Conservation (phyloP, 1,140 invertebrate species). For the Epicauta chinensis region DNA sequence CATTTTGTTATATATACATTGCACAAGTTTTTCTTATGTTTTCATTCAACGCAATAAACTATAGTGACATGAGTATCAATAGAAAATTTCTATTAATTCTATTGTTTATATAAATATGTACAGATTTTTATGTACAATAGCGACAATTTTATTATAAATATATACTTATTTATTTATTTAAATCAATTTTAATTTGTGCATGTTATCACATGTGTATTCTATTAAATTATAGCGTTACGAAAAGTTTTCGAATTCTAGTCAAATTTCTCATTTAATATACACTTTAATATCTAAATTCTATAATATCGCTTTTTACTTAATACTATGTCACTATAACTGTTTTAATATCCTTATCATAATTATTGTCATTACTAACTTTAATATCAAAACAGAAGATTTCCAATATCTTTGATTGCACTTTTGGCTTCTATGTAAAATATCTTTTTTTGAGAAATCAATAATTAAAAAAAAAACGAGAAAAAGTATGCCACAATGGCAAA, state of each 20-base stretch:
- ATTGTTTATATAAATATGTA: neutral
- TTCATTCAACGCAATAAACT: constrained; percentile 3
- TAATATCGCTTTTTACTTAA: neutral
- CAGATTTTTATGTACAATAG: constrained; percentile 9
- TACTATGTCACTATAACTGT: constrained; percentile 15
- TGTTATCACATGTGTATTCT: constrained; percentile 5
- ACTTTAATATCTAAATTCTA: constrained; percentile 7
- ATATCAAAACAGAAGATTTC: too few species aligned
- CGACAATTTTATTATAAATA: constrained; percentile 7
- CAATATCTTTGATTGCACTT: too few species aligned
- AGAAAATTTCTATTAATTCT: constrained; percentile 1
- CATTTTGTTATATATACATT: constrained; percentile 7
- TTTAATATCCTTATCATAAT: neutral
- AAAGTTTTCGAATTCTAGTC: neutral
- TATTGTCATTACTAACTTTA: too few species aligned
- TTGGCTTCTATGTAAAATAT: too few species aligned
- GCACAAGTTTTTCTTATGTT: constrained; percentile 4
- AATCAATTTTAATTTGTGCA: constrained; percentile 9
- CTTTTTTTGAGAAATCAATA: too few species aligned
- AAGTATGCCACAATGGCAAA: neutral
- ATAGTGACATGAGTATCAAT: constrained; percentile 8
- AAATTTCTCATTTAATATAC: constrained; percentile 2
- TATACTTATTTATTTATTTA: constrained; percentile 6
- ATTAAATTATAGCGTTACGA: neutral
- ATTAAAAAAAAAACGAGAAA: too few species aligned